A percentile compares a stretch with the other conserved stretches of the same genome.
Conservation (phyloP, 2,888 invertebrate species). For the Harmothoe impar region DNA sequence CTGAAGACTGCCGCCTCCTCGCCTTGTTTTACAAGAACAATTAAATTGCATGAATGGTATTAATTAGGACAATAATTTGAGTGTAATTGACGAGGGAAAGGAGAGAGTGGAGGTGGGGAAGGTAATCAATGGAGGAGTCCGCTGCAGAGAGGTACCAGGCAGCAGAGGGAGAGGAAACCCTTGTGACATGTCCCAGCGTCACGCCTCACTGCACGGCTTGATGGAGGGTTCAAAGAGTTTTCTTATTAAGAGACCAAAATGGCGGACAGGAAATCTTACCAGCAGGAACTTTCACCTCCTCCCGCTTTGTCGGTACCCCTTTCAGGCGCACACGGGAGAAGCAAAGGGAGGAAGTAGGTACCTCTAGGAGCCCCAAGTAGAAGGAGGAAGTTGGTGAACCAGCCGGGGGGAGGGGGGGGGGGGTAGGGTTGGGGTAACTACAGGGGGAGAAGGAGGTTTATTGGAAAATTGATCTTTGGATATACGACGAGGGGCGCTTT, state of each 20-base stretch:
- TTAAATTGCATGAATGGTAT: slow-evolving; percentile 58
- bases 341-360: neutral
- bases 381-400: neutral
- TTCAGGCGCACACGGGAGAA: neutral
- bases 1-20: neutral
- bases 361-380: neutral
- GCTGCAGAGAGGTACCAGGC: neutral
- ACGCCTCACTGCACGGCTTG: slow-evolving; percentile 7
- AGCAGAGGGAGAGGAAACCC: too few relatives aligned
- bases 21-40: slow-evolving; percentile 54
- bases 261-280: slow-evolving; percentile 6
- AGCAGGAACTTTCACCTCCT: neutral
- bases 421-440: neutral
- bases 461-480: slow-evolving; percentile 41
- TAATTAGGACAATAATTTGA: slow-evolving; percentile 35
- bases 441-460: too few relatives aligned
- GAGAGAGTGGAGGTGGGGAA: neutral
- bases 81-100: slow-evolving; percentile 42
- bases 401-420: neutral
- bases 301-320: neutral
- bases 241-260: slow-evolving; percentile 7
- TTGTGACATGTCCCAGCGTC: neutral
- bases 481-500: slow-evolving; percentile 16
- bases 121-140: neutral
- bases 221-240: slow-evolving; percentile 22